A percentile compares a stretch with the other conserved stretches of the same genome.
Evolutionary conservation across 2,797 vertebrate species (phyloP).

Genomic region (Semaprochilodus insignis): DNA sequence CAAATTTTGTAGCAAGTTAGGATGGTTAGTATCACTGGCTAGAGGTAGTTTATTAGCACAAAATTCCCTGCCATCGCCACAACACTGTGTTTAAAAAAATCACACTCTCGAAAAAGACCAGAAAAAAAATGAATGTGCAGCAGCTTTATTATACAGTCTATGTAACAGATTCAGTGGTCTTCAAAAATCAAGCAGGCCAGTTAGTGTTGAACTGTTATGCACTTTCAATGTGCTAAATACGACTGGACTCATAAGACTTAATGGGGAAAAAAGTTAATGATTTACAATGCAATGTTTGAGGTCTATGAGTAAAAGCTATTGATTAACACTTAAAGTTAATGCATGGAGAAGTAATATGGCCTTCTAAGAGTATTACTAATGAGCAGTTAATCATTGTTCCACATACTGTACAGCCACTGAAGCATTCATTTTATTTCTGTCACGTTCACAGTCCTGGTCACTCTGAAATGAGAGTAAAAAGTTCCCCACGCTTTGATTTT

Average conservation of each 20-base stretch:
- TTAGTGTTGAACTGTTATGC: background rate
- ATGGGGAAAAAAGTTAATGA: constrained; percentile 8
- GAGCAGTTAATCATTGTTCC: constrained; percentile 8
- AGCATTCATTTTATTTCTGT: constrained; percentile 74
- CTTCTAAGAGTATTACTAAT: constrained; percentile 9
- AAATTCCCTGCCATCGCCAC: background rate
- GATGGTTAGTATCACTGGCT: background rate
- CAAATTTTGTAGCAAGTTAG: no score
- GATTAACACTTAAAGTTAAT: constrained; percentile 18
- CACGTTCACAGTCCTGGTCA: constrained; percentile 71
- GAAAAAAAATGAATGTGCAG: background rate
- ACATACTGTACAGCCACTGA: constrained; percentile 64
- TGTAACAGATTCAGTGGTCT: background rate
- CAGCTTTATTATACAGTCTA: background rate
- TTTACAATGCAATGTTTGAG: constrained; percentile 22
- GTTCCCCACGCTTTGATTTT: constrained; percentile 70
- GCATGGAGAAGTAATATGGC: background rate
- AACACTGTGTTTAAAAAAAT: no score
- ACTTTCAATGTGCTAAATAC: constrained; percentile 1
- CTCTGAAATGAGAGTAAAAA: constrained; percentile 66
- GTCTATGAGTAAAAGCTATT: background rate
- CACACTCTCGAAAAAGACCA: background rate
- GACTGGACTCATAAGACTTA: constrained; percentile 8
- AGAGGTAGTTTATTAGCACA: background rate
- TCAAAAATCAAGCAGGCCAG: background rate